Evolutionary conservation across 2,888 invertebrate genomes (phyloP).

Genomic region (Athrips mouffetella): DNA sequence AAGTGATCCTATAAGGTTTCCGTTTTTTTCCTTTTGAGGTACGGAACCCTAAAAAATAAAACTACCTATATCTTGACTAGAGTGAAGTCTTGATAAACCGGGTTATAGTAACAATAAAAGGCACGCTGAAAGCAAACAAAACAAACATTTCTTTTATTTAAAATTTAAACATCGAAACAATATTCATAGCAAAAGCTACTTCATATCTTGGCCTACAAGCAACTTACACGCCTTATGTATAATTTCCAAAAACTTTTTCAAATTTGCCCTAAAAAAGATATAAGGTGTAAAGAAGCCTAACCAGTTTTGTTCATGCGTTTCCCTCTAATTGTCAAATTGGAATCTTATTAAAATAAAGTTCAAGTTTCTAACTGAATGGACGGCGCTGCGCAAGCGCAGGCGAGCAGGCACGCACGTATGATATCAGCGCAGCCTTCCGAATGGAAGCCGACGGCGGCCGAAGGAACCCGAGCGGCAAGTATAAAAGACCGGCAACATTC

Average conservation of each 20-base stretch:
- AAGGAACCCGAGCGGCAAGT: slow-evolving; percentile 54
- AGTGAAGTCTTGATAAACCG: too few species aligned
- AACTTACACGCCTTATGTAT: slow-evolving; percentile 16
- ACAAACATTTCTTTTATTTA: too few species aligned
- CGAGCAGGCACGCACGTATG: slow-evolving; percentile 49
- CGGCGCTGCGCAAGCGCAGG: slow-evolving; percentile 49
- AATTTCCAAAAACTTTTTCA: slow-evolving; percentile 45
- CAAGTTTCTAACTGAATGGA: slow-evolving; percentile 67
- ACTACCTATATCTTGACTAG: too few species aligned
- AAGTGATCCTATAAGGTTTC: too few species aligned
- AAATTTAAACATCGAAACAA: too few species aligned
- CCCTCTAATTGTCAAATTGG: slow-evolving; percentile 85
- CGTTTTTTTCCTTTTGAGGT: too few species aligned
- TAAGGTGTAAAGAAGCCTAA: slow-evolving; percentile 71
- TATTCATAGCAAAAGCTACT: neutral
- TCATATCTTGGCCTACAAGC: neutral
- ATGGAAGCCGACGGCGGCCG: slow-evolving; percentile 64
- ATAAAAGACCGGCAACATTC: slow-evolving; percentile 77
- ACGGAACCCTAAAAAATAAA: too few species aligned
- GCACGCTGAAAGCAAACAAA: too few species aligned
- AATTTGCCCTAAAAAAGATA: slow-evolving; percentile 54
- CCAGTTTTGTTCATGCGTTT: slow-evolving; percentile 70
- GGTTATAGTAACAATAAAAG: too few species aligned
- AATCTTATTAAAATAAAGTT: slow-evolving; percentile 82
- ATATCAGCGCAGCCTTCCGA: slow-evolving; percentile 60